phyloP scores from a whole-genome alignment of 2,888 invertebrate genomes.

The Andrena marginata region DNA sequence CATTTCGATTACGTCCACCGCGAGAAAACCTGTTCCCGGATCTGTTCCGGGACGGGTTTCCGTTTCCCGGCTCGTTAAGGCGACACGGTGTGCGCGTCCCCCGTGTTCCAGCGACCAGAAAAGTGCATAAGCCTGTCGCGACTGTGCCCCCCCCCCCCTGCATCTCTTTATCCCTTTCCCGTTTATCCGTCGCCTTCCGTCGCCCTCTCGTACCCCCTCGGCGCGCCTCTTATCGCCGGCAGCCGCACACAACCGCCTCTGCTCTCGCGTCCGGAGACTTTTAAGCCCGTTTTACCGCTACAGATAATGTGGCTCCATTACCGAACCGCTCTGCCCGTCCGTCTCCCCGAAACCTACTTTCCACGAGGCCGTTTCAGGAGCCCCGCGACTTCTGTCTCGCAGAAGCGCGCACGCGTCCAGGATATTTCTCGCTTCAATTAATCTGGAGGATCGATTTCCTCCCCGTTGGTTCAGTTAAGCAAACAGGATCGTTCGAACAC shows the following conservation, averaged over 20 bases:
- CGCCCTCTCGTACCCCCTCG: not conserved
- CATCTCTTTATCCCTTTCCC: conserved; percentile 16
- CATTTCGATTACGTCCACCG: conserved; percentile 65
- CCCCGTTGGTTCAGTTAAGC: not conserved
- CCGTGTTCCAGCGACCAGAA: conserved; percentile 52
- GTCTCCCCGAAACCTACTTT: conserved; percentile 45
- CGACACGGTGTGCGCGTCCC: conserved; percentile 61
- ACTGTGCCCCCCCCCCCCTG: conserved; percentile 15
- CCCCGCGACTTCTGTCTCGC: not conserved
- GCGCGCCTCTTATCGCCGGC: conserved; percentile 16
- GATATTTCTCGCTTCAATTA: not conserved
- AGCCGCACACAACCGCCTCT: not conserved
- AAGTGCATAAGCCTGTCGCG: conserved; percentile 64
- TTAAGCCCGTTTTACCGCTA: conserved; percentile 37
- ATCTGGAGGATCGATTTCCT: not conserved
- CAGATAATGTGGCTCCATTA: conserved; percentile 46
- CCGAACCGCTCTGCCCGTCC: conserved; percentile 7
- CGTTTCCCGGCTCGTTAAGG: conserved; percentile 78
- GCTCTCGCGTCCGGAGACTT: conserved; percentile 21
- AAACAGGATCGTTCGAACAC: not conserved
- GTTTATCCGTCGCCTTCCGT: conserved; percentile 12
- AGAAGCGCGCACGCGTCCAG: not conserved
- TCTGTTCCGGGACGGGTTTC: conserved; percentile 82
- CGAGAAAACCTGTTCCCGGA: conserved; percentile 76
- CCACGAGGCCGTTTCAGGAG: conserved; percentile 8